Percentiles rank a stretch among this genome's conserved stretches.
Conservation (phyloP, 1,140 invertebrate species). For the Kradibia gibbosae region DNA sequence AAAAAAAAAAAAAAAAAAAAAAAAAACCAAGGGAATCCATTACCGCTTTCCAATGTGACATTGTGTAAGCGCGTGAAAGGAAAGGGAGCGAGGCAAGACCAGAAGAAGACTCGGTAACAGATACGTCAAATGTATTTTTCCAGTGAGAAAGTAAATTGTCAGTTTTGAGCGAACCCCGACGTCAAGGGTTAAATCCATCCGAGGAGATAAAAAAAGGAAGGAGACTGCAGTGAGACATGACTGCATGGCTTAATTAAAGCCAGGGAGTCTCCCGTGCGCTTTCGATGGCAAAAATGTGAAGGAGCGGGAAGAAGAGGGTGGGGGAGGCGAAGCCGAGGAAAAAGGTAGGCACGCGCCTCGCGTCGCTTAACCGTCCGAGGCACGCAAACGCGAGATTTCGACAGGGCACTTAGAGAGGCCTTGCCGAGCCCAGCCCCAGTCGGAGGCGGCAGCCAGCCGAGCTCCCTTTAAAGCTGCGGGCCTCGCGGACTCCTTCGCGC, state of each 20-base stretch:
- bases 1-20: too few species aligned
- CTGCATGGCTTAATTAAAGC: slow-evolving; percentile 22
- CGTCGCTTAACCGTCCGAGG: neutral
- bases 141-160: neutral
- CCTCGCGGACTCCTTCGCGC: neutral
- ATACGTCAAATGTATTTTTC: neutral
- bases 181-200: neutral
- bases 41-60: too few species aligned
- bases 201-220: neutral
- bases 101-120: neutral
- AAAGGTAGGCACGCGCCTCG: too few species aligned
- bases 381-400: too few species aligned
- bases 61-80: too few species aligned
- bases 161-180: neutral
- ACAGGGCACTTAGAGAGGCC: too few species aligned
- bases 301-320: neutral
- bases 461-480: too few species aligned
- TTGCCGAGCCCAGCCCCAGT: too few species aligned
- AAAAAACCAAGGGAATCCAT: too few species aligned
- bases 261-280: neutral
- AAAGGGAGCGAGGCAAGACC: too few species aligned
- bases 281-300: neutral
- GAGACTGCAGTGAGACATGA: neutral
- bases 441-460: too few species aligned
- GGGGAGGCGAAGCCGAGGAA: neutral